Base-by-base conservation (phyloP, 2,113 vertebrate genomes). In the Herpailurus yagouaroundi region DNA sequence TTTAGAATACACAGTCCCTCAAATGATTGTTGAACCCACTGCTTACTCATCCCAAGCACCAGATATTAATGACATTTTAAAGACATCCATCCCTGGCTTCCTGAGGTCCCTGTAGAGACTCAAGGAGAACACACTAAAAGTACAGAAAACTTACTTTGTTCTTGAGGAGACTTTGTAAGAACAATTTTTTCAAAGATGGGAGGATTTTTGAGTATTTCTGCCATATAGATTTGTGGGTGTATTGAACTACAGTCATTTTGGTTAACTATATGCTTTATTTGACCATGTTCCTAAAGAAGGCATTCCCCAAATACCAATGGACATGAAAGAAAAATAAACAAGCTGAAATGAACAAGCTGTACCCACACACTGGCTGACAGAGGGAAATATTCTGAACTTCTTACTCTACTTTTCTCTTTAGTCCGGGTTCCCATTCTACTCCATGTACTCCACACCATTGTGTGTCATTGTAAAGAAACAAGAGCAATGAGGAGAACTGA, bases 61-160 rank as follows among this genome's bases (percentile, higher is more conserved):
- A 92, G 69, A 68, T 97, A 97, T 81, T 94, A 97, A 97, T 94
- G 96, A 81, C 36, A 84, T 95, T 95, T 96, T 48, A 80, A 96
- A 84, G 85, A 80, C 64, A 95, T 91, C 86, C 73, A 87, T 91
- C 33, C 83, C 86, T 97, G 86, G 66, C 92, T 97, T 97, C 55
- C 33, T 36, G 41, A 68, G 36, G 33, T 89, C 81, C 71, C 96
- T 95, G 66, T 60, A 89, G 96, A 97, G 94, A 97, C 81, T 94
- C 82, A 66, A 94, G 55, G 66, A 89, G 73, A 94, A 80, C 77
- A 96, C 52, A 74, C 0, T 71, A 83, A 95, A 97, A 93, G 87
- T 83, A 88, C 50, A 94, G 74, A 89, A 98, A 96, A 91, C 60
- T 92, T 92, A 94, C 66, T 96, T 97, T 89, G 63, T 97, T 96